Evolutionary conservation across 2,797 vertebrate genomes (phyloP).

Genomic region (Hypotaenidia okinawae): DNA sequence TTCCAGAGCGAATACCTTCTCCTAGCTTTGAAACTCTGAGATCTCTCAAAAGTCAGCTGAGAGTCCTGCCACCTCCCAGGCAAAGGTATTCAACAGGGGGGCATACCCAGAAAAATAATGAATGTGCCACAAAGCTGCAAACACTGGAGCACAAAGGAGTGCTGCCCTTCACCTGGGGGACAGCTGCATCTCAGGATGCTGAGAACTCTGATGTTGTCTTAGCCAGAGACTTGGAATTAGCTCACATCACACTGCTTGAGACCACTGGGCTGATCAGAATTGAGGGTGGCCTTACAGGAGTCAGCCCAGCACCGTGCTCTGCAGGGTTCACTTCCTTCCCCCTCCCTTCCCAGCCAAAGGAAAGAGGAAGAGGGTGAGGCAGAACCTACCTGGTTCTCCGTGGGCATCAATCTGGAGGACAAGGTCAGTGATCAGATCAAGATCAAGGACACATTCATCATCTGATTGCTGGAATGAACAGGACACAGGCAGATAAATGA

Average conservation of each 20-base stretch:
- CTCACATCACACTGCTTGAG: fast-evolving
- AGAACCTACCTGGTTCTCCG: conserved; percentile 86
- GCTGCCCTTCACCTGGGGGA: not conserved
- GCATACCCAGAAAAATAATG: not conserved
- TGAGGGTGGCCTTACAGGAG: not conserved
- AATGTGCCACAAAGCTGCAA: not conserved
- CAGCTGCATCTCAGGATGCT: not conserved
- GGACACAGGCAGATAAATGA: not conserved
- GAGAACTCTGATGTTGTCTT: not conserved
- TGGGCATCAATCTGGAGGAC: conserved; percentile 88
- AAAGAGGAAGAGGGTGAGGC: not conserved
- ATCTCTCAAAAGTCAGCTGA: not conserved
- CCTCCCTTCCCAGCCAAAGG: not conserved
- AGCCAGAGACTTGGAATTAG: not conserved
- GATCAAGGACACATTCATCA: conserved; percentile 82
- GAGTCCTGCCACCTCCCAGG: not conserved
- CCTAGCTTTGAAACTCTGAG: not conserved
- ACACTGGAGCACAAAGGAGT: not conserved
- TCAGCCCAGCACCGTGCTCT: not conserved
- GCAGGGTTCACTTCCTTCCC: fast-evolving
- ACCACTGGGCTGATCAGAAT: not conserved
- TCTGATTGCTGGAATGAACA: conserved; percentile 69
- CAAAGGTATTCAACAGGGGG: not conserved
- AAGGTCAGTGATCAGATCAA: conserved; percentile 88
- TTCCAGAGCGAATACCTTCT: not conserved